A percentile compares a stretch with the other conserved stretches of the same genome.
These are phyloP conservation scores for Pegea sp. DNA, from an alignment of 23 tunicate genomes.

Conservation along the genomic window DNA sequence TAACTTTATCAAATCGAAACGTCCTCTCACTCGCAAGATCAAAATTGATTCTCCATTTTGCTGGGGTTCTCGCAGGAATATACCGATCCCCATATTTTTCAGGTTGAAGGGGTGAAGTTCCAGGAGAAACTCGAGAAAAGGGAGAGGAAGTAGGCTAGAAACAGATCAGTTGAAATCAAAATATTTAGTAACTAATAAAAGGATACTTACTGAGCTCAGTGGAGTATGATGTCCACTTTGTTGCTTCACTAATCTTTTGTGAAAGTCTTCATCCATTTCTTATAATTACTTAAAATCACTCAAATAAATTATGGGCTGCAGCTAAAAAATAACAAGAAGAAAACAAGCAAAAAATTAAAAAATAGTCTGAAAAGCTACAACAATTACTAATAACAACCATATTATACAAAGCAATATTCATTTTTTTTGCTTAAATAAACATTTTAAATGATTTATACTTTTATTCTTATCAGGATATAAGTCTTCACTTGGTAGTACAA, in stretches of 20 bases:
- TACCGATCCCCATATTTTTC: constrained; percentile 73
- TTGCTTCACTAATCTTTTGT: constrained; percentile 61
- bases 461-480: too few species aligned
- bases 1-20: background rate
- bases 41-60: constrained; percentile 84
- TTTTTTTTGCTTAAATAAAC: too few species aligned
- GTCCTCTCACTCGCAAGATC: constrained; percentile 46
- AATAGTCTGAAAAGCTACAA: too few species aligned
- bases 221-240: constrained; percentile 47
- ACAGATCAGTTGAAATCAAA: background rate
- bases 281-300: too few species aligned
- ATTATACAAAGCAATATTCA: too few species aligned
- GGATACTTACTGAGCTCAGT: constrained; percentile 14
- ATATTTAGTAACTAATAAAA: background rate
- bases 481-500: too few species aligned
- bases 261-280: constrained; percentile 82
- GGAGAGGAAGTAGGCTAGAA: constrained; percentile 70
- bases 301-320: too few species aligned
- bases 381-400: too few species aligned
- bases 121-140: constrained; percentile 48
- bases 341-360: too few species aligned
- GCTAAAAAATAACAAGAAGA: too few species aligned
- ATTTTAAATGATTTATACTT: too few species aligned
- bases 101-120: constrained; percentile 54
- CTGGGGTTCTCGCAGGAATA: constrained; percentile 64